phyloP scores from a whole-genome alignment of 2,888 invertebrate species.

The Drosophila affinis region DNA sequence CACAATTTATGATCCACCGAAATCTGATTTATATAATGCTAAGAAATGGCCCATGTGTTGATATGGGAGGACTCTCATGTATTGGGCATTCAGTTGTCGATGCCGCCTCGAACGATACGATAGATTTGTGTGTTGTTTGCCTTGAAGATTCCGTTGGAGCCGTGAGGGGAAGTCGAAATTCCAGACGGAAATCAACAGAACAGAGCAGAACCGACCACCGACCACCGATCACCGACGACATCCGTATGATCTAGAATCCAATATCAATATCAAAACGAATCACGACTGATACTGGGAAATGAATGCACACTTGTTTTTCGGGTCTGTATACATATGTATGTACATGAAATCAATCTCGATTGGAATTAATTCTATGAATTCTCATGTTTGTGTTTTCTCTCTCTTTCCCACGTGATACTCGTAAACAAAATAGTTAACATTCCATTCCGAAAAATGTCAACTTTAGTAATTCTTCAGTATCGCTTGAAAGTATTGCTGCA shows the following conservation, averaged over 20 bases:
- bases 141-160: background rate
- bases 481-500: constrained; percentile 7
- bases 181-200: constrained; percentile 28
- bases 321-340: constrained; percentile 47
- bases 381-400: constrained; percentile 6
- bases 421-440: constrained; percentile 59
- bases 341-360: constrained; percentile 1
- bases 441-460: constrained; percentile 43
- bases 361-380: constrained; percentile 25
- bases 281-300: constrained; percentile 65
- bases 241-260: background rate
- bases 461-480: constrained; percentile 11
- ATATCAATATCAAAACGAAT: constrained; percentile 29
- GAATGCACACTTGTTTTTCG: constrained; percentile 71
- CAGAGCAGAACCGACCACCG: background rate
- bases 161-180: constrained; percentile 9
- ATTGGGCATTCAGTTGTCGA: constrained; percentile 39
- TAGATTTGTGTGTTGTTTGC: constrained; percentile 10
- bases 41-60: constrained; percentile 22
- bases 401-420: constrained; percentile 1
- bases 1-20: constrained; percentile 56
- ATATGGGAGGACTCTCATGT: constrained; percentile 12
- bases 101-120: constrained; percentile 17
- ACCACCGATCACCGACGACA: background rate
- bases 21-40: constrained; percentile 69